Evolutionary conservation across 2,113 vertebrate species (phyloP), one percentile per base, ranked within the genome.

Genomic region (Megalops atlanticus): DNA sequence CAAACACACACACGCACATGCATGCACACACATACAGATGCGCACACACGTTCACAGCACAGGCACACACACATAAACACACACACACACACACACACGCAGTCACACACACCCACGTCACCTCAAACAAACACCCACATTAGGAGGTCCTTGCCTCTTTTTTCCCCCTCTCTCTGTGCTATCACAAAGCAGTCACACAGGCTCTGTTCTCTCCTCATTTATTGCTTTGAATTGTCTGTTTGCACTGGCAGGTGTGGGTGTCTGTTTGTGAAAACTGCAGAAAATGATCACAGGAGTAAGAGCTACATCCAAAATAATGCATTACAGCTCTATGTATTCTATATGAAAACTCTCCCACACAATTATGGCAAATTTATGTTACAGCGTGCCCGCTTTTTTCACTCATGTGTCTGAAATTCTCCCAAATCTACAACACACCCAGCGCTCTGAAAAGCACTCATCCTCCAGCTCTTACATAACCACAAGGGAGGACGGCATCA

Each of bases 1-100:
- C 75, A 54, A 52, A 27, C n/a, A 69, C 41, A 40, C 75, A 64
- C 80, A 27, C 80, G 18, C n/a, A 18, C 38, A 18, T n/a, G n/a
- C n/a, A n/a, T n/a, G n/a, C 58, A 70, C 24, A 70, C 77, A 70
- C 38, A 79, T n/a, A n/a, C n/a, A n/a, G n/a, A n/a, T n/a, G n/a
- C 64, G 47, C 77, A 71, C 27, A 43, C 58, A 70, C 39, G 24
- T 33, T n/a, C n/a, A n/a, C n/a, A n/a, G n/a, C n/a, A n/a, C n/a
- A n/a, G n/a, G 43, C 58, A 43, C 74, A 70, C 58, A 74, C 74
- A 0, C 80, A 82, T 21, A 80, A 27, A 73, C 33, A 79, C 43
- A 75, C 75, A 69, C 41, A 52, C 15, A 14, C 78, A 76, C 6
- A 45, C 43, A 45, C 43, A 45, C n/a, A 80, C 35, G 73, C 33